Base-by-base conservation (phyloP, 2,797 vertebrate genomes). In the Platalea minor region DNA sequence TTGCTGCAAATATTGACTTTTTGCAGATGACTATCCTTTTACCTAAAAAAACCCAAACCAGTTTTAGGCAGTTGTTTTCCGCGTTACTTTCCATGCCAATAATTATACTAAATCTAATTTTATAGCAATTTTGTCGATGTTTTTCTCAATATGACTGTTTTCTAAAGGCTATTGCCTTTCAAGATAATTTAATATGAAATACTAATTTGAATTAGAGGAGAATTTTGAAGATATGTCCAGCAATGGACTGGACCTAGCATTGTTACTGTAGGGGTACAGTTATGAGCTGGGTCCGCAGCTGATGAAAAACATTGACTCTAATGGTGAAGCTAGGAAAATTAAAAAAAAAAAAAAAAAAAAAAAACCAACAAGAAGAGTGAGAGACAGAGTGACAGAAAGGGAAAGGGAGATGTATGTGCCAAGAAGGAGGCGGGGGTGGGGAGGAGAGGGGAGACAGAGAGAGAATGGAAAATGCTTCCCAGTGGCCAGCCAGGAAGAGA, bases 281-380 rank as follows among this genome's bases (percentile, higher is more conserved):
- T 76, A 41, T 57, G 45, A 65, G 37, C 4, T 2, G 2, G 2
- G 14, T 46, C 18, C 2, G 1, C 1, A 6, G 28, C 3, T 45
- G 16, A 43, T 73, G 11, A 85, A 82, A 51, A 31, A 23, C 19
- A 18, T 53, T 1, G 1, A 48, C 7, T 56, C 3, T 60, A 35
- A 51, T 20, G 24, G 21, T 45, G 13, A 68, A 82, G 7, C 19
- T 41, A 26, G n/a, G 39, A 43, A 69, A 78, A 31, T 16, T 12
- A 3, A 46, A 64, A 51, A 29, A 17, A 43, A 43, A 33, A 23
- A 31, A 15, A 48, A 41, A 31, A 7, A 8, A 50, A 24, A 24
- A 7, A 28, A 51, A 37, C 8, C 37, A 37, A 16, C 3, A n/a
- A 56, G 29, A 57, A n/a, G 28, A 45, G 17, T 14, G 31, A 46